phyloP scores from a whole-genome alignment of 1,140 invertebrate genomes.

The Pseudomyrmex sp. region DNA sequence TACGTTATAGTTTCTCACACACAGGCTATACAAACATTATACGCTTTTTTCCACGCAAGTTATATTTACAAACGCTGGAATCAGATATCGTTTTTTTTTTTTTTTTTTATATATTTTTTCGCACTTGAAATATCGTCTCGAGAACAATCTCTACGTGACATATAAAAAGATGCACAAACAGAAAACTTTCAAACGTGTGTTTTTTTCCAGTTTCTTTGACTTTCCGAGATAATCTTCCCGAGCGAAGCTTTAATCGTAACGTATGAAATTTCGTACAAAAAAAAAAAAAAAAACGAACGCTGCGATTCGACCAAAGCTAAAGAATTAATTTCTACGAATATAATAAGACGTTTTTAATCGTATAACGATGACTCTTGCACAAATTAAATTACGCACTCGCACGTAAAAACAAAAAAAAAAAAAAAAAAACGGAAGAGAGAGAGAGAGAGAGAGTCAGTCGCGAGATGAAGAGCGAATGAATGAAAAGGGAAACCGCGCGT shows the following conservation, averaged over 20 bases:
- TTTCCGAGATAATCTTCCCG: conserved; percentile 1
- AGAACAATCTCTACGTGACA: neutral
- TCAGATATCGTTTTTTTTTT: neutral
- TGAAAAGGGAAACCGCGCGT: conserved; percentile 33
- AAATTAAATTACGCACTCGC: conserved; percentile 58
- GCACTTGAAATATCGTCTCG: neutral
- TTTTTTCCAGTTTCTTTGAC: neutral
- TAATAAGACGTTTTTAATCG: conserved; percentile 32
- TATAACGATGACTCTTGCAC: conserved; percentile 51
- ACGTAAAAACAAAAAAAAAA: conserved; percentile 5
- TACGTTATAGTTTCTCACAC: conserved; percentile 7
- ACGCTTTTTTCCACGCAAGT: neutral
- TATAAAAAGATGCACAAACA: conserved; percentile 48
- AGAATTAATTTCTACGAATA: conserved; percentile 61
- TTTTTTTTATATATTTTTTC: neutral
- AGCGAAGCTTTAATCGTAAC: conserved; percentile 3
- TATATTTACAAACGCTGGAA: neutral
- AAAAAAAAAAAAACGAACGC: conserved; percentile 37
- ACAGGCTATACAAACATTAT: neutral
- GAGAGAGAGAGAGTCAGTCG: conserved; percentile 6
- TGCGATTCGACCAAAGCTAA: conserved; percentile 63
- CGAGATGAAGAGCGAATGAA: neutral
- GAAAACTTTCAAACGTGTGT: neutral
- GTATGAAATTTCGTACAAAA: conserved; percentile 49
- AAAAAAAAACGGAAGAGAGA: neutral